Conservation (phyloP, 2,113 vertebrate genomes). For the Oreochromis niloticus region DNA sequence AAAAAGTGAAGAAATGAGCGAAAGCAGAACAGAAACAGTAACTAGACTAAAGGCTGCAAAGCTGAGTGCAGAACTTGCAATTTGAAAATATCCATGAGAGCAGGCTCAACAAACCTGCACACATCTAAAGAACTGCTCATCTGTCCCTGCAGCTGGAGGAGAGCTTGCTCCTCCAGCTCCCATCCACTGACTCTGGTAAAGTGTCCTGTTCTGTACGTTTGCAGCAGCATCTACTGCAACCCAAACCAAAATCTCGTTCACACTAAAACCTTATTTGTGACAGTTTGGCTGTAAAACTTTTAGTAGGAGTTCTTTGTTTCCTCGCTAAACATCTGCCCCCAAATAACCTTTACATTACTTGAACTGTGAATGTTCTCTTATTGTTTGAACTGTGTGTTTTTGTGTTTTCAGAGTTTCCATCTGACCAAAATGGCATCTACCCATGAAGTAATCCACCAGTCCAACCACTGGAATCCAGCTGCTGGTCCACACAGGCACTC, state of each 20-base stretch:
- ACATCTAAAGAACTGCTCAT: accelerated
- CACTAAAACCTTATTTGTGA: background rate
- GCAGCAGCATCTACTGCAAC: background rate
- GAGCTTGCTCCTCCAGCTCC: too few relatives aligned
- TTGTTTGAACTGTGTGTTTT: background rate
- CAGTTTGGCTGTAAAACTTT: background rate
- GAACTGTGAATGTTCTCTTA: background rate
- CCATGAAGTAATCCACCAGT: too few relatives aligned
- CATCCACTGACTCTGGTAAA: background rate
- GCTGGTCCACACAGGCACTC: background rate
- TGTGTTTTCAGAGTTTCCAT: accelerated
- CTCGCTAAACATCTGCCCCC: background rate
- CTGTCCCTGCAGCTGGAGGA: too few relatives aligned
- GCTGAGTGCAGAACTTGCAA: too few relatives aligned
- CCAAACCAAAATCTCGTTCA: accelerated
- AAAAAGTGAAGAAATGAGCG: accelerated
- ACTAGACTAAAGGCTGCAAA: too few relatives aligned
- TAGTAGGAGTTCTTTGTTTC: accelerated
- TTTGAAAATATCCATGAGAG: too few relatives aligned
- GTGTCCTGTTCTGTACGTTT: accelerated
- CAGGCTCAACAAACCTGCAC: too few relatives aligned
- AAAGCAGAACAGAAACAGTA: too few relatives aligned
- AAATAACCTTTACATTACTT: background rate
- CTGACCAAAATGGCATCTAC: background rate
- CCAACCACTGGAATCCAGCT: too few relatives aligned